Evolutionary conservation across 2,113 vertebrate genomes (phyloP), one percentile per base, ranked within the genome.

Genomic region (Felis chaus): DNA sequence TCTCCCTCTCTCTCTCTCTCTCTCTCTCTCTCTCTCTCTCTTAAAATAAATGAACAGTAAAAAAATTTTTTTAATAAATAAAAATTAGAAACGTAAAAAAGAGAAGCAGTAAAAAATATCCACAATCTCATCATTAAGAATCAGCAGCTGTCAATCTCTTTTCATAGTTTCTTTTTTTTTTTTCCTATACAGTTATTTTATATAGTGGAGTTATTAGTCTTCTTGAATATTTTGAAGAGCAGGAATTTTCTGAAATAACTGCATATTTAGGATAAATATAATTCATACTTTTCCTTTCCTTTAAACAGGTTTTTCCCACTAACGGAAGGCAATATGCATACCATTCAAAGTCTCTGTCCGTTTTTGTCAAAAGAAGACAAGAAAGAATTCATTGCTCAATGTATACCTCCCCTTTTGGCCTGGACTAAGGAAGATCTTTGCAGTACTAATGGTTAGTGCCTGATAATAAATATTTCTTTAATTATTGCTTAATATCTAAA

Each of bases 291-390:
- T 96, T 85, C 90, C 55, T 81, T 81, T 61, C 89, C 79, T 96
- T 90, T 97, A 41, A 85, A 97, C 97, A 98, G 99, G 97, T 99
- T 99, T 97, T 99, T 99, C 63, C 99, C 99, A 53, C 98, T 99
- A 95, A 99, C 99, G 27, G 99, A 99, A 91, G 99, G 99, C 92
- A 99, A 98, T 84, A 95, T 99, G 97, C 99, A 99, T 97, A 99
- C 99, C 2, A 98, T 99, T 89, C 99, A 99, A 98, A 99, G 99
- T 92, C 98, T 99, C 55, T 99, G 99, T 97, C 98, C 99, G 4
- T 99, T 98, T 97, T 99, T 99, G 98, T 98, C 41, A 78, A 98
- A 97, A 76, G 99, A 99, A 45, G 99, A 99, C 96, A 99, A 99
- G 98, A 99, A 99, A 81, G 98, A 98, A 81, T 98, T 99, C 45